Percentiles rank a stretch among this genome's conserved stretches.
Conservation (phyloP, 2,888 invertebrate species). For the Chironomus riparius region DNA sequence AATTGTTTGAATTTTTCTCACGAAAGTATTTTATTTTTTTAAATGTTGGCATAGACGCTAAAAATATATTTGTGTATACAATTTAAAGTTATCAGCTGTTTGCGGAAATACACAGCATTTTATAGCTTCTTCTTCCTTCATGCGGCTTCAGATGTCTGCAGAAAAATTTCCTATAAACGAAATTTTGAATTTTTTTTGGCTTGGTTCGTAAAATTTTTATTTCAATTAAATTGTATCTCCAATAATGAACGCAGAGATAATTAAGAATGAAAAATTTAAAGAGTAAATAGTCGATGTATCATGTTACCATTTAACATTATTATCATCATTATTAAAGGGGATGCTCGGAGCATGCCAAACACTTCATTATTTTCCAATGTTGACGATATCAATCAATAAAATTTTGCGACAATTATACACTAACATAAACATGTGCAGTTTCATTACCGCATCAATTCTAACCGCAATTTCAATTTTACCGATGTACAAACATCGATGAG, state of each 20-base stretch:
- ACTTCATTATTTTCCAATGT: neutral
- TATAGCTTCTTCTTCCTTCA: neutral
- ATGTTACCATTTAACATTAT: neutral
- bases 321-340: neutral
- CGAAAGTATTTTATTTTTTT: no score
- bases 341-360: neutral
- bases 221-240: no score
- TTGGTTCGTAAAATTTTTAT: no score
- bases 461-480: neutral
- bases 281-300: neutral
- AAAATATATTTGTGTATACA: no score
- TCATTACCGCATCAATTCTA: conserved; percentile 3
- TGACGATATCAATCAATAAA: neutral
- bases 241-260: no score
- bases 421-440: neutral
- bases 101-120: neutral
- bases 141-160: neutral
- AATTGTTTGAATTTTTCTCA: no score
- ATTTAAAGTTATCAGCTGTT: neutral
- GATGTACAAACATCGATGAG: neutral
- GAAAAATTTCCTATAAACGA: neutral
- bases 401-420: neutral
- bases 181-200: no score
- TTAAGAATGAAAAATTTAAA: neutral
- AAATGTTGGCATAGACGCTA: no score